A percentile compares a stretch with the other conserved stretches of the same genome.
These are phyloP conservation scores for Dicranocentrus wangi DNA, from an alignment of 2,888 invertebrate genomes.

Conservation along the genomic window DNA sequence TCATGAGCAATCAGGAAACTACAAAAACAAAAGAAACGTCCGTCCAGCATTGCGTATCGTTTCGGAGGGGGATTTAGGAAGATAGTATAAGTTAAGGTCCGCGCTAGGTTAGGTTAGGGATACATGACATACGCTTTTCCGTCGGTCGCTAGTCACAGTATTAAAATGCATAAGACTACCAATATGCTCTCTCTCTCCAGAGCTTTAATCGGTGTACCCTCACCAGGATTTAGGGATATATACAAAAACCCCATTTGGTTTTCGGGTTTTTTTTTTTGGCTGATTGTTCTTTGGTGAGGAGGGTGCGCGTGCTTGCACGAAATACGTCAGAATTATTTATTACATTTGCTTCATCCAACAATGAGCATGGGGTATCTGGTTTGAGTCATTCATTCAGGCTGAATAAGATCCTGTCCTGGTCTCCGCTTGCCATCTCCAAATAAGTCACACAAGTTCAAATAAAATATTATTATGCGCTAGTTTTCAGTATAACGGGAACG, in stretches of 20 bases:
- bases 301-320: conserved; percentile 37
- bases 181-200: conserved; percentile 45
- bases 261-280: conserved; percentile 47
- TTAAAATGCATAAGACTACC: too few relatives aligned
- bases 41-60: neutral
- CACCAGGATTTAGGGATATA: conserved; percentile 29
- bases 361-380: conserved; percentile 24
- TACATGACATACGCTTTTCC: neutral
- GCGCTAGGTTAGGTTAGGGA: too few relatives aligned
- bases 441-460: too few relatives aligned
- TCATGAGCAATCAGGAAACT: neutral
- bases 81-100: neutral
- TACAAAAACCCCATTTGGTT: too few relatives aligned
- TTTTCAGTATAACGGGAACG: too few relatives aligned
- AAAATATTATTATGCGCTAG: too few relatives aligned
- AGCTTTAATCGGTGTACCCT: conserved; percentile 55
- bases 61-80: neutral
- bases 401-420: conserved; percentile 53
- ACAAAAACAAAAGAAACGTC: neutral
- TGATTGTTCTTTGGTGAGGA: conserved; percentile 52
- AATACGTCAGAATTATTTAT: conserved; percentile 62
- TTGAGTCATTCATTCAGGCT: conserved; percentile 60
- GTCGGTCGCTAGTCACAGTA: neutral
- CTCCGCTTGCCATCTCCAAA: conserved; percentile 13
- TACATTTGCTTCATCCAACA: conserved; percentile 28